Conservation (phyloP, 2,888 invertebrate species). For the Melieria picta region DNA sequence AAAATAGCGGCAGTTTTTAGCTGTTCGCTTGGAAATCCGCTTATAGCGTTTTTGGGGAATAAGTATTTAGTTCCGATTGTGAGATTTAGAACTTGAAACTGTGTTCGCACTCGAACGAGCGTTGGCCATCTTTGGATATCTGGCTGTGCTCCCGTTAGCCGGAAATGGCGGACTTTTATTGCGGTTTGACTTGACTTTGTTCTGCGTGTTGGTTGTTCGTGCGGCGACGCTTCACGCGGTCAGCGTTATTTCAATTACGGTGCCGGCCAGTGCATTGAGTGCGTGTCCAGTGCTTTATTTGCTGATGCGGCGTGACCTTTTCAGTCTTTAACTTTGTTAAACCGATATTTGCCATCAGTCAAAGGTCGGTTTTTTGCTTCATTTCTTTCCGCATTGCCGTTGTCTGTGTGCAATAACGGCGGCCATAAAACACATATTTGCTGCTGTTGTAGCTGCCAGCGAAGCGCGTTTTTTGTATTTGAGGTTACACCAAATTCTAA, state of each 20-base stretch:
- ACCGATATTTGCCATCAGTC: background rate
- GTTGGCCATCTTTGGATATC: too few relatives aligned
- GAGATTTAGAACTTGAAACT: too few relatives aligned
- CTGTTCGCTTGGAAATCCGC: too few relatives aligned
- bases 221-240: too few relatives aligned
- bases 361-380: constrained; percentile 20
- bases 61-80: too few relatives aligned
- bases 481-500: constrained; percentile 59
- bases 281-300: constrained; percentile 2
- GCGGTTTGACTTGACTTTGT: constrained; percentile 23
- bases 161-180: constrained; percentile 19
- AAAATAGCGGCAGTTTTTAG: too few relatives aligned
- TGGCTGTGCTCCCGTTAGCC: too few relatives aligned
- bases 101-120: too few relatives aligned
- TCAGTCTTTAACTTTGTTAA: background rate
- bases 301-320: background rate
- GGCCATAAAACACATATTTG: background rate
- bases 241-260: too few relatives aligned
- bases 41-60: too few relatives aligned
- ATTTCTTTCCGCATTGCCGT: constrained; percentile 21
- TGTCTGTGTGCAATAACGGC: constrained; percentile 4
- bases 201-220: too few relatives aligned
- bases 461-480: constrained; percentile 32
- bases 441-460: background rate
- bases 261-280: background rate